Base-by-base conservation (phyloP, 1,140 invertebrate species). In the Pomacea maculata region DNA sequence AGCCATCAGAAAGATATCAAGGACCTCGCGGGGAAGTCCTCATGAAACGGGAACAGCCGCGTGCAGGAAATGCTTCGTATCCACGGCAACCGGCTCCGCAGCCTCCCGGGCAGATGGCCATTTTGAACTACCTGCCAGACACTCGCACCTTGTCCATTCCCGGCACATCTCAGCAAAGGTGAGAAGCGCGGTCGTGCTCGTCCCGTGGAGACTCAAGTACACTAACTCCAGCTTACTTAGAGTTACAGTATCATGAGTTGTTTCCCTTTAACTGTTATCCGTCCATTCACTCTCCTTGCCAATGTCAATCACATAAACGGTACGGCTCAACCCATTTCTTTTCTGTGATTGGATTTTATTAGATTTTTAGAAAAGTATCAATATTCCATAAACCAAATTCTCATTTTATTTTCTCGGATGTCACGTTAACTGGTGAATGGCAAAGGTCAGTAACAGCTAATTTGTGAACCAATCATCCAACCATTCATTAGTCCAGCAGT, bases 1-100 rank as follows among this genome's bases (percentile, higher is more conserved):
- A 81, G 75, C 85, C 85, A 61, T 78, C 76, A 17, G 85, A 87
- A 29, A 82, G 85, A 83, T 77, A 83, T 15, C 80, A 82, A 34
- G 83, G 85, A 15, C 84, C 85, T 10, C 64, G 86, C 34, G 82
- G 80, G 4, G 85, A 88, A 63, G 80, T 82, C 64, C 81, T 86
- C 61, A 72, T 86, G n/a, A 79, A 80, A 25, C 74, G 75, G 29
- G 81, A 78, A 17, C 45, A 71, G 67, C 63, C 63, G 63, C 57
- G 67, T 52, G 25, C 70, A 45, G 34, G 52, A n/a, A 19, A 74
- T 34, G 34, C 63, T n/a, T 10, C 52, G 4, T 78, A 70, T 52
- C 61, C 52, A 76, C 70, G 78, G 61, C 55, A 67, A n/a, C 80
- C 70, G 34, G 34, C 45, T 55, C 45, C 75, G n/a, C n/a, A 63